Conservation (phyloP, 2,797 vertebrate species). For the Eupleurogrammus muticus region DNA sequence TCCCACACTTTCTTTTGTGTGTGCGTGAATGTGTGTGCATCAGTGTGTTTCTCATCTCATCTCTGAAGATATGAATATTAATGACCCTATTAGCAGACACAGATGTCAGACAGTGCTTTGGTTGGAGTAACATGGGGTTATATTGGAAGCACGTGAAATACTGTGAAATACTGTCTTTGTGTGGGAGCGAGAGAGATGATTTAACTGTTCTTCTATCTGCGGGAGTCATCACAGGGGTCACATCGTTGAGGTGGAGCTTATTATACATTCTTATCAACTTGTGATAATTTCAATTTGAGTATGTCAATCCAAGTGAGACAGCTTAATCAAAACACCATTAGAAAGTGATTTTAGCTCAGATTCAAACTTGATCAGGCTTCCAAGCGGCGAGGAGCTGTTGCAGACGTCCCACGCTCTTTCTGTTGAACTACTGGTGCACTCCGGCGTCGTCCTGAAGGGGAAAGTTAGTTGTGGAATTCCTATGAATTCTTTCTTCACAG, state of each 20-base stretch:
- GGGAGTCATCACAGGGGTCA: constrained; percentile 52
- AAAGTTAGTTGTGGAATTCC: constrained; percentile 3
- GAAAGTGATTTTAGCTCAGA: constrained; percentile 35
- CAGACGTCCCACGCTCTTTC: constrained; percentile 10
- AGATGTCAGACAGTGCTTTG: constrained; percentile 65
- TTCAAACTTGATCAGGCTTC: constrained; percentile 31
- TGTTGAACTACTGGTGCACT: constrained; percentile 37
- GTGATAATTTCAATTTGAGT: constrained; percentile 53
- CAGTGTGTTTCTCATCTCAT: constrained; percentile 65
- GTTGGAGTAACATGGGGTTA: constrained; percentile 64
- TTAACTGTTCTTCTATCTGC: constrained; percentile 42
- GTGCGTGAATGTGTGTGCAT: constrained; percentile 39
- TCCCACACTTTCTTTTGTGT: background rate
- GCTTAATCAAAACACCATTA: constrained; percentile 54
- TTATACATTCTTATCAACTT: constrained; percentile 54
- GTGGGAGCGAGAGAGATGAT: constrained; percentile 32
- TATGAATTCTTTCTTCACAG: constrained; percentile 5
- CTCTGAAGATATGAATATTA: constrained; percentile 78
- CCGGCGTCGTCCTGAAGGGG: constrained; percentile 1
- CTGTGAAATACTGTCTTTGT: constrained; percentile 61
- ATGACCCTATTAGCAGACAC: constrained; percentile 72
- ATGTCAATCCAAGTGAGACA: constrained; percentile 54
- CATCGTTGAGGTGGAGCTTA: constrained; percentile 50
- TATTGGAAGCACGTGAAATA: constrained; percentile 62
- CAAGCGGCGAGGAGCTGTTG: constrained; percentile 1